Conservation (phyloP, 2,888 invertebrate genomes). For the Ephialtes manifestator region DNA sequence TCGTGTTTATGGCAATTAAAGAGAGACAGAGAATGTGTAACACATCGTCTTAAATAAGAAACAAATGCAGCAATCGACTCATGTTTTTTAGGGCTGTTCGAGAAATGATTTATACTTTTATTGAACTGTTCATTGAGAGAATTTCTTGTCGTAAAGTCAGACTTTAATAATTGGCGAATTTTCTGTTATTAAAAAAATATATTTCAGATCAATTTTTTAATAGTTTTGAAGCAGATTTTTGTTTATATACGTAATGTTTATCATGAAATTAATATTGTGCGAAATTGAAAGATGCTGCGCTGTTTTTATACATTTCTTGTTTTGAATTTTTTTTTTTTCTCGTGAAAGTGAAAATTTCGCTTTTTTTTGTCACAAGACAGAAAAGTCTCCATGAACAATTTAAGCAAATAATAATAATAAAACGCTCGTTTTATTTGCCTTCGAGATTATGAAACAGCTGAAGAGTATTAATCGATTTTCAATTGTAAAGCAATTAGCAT, state of each 20-base stretch:
- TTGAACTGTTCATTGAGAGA: background rate
- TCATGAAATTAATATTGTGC: background rate
- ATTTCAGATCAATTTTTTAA: background rate
- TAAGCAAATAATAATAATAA: too few relatives aligned
- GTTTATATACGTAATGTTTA: background rate
- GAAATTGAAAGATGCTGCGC: background rate
- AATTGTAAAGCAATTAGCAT: slow-evolving; percentile 20
- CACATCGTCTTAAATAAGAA: background rate
- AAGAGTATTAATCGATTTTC: slow-evolving; percentile 24
- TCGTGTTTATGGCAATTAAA: too few relatives aligned
- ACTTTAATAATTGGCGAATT: too few relatives aligned
- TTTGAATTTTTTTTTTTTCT: too few relatives aligned
- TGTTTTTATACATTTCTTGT: too few relatives aligned
- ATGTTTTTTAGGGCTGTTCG: background rate
- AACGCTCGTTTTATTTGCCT: background rate
- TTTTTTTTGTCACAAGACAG: too few relatives aligned
- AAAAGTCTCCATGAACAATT: background rate
- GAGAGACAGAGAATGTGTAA: background rate
- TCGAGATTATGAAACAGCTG: slow-evolving; percentile 10
- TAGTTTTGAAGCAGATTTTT: too few relatives aligned
- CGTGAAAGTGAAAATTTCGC: too few relatives aligned
- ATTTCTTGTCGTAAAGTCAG: too few relatives aligned
- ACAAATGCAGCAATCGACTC: slow-evolving; percentile 9
- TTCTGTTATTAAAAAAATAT: background rate
- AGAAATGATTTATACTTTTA: background rate